Evolutionary conservation across 2,797 vertebrate species (phyloP).

Genomic region (Morelia viridis): DNA sequence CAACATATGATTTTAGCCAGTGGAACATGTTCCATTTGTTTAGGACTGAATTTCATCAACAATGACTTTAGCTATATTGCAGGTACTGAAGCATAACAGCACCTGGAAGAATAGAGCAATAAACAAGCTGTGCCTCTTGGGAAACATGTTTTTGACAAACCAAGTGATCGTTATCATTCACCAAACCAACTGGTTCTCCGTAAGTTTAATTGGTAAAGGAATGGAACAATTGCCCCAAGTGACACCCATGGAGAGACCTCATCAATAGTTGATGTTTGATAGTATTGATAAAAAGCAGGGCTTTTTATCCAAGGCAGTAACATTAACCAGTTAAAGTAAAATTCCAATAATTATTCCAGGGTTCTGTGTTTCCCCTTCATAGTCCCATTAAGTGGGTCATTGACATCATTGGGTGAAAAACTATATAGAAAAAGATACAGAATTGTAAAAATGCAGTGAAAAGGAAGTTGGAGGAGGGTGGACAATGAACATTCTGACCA

Average conservation of each 20-base stretch:
- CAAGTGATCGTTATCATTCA: not conserved
- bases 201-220: not conserved
- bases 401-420: not conserved
- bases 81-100: not conserved
- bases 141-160: not conserved
- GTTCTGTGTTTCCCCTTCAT: not conserved
- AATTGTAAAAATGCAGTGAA: not conserved
- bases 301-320: not conserved
- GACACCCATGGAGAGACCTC: no score
- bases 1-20: conserved; percentile 54
- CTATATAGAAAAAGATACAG: not conserved
- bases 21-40: conserved; percentile 21
- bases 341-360: not conserved
- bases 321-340: not conserved
- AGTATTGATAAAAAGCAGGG: not conserved
- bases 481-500: not conserved
- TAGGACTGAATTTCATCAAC: conserved; percentile 46
- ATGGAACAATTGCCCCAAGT: not conserved
- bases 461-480: not conserved
- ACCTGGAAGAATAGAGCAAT: not conserved
- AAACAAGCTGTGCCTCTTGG: not conserved
- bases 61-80: not conserved
- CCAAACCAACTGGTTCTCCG: not conserved
- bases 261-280: not conserved
- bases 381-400: not conserved